Percentiles rank a stretch among this genome's conserved stretches.
phyloP scores from a whole-genome alignment of 2,888 invertebrate genomes.

The Hipparchia semele region DNA sequence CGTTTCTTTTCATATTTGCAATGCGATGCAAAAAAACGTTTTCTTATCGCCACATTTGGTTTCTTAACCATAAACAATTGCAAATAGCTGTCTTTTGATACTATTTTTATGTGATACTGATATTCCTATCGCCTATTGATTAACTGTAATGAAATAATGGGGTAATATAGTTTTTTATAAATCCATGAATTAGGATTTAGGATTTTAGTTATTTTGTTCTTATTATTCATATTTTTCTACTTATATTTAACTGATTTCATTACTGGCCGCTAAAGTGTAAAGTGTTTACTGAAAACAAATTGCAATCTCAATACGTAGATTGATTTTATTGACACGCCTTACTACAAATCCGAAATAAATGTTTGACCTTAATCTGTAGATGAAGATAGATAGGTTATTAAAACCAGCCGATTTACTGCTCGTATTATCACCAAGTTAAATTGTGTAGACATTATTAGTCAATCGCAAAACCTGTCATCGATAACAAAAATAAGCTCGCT shows the following conservation, averaged over 20 bases:
- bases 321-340: too few relatives aligned
- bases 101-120: neutral
- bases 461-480: conserved; percentile 10
- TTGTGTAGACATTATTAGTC: neutral
- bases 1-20: neutral
- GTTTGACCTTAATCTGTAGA: too few relatives aligned
- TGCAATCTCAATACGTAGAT: too few relatives aligned
- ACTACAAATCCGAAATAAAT: too few relatives aligned
- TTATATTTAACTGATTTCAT: too few relatives aligned
- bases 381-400: too few relatives aligned
- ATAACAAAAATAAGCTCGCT: conserved; percentile 10
- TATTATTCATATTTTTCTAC: too few relatives aligned
- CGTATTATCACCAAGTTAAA: too few relatives aligned
- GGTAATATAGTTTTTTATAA: too few relatives aligned
- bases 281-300: too few relatives aligned
- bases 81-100: conserved; percentile 21
- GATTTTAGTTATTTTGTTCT: too few relatives aligned
- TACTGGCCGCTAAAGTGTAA: too few relatives aligned
- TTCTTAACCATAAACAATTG: conserved; percentile 27
- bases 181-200: neutral
- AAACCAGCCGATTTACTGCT: neutral
- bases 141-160: neutral
- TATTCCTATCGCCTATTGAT: neutral
- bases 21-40: conserved; percentile 15
- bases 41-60: conserved; percentile 16